Percentiles rank a stretch among this genome's conserved stretches.
phyloP scores from a whole-genome alignment of 2,888 invertebrate genomes.

The Adineta ricciae region DNA sequence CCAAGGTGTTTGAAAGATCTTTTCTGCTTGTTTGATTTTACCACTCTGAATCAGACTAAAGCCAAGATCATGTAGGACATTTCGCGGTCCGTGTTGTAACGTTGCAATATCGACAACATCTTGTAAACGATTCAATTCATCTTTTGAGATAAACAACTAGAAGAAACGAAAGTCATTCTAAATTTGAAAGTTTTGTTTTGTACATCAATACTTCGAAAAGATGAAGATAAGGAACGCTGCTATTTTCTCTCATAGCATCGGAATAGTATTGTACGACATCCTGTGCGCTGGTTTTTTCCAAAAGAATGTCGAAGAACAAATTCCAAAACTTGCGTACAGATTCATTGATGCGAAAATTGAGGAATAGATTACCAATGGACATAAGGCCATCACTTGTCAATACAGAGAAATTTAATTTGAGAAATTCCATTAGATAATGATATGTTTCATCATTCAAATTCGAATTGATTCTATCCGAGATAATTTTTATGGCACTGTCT shows the following conservation, averaged over 20 bases:
- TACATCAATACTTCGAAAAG: neutral
- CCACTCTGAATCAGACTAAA: neutral
- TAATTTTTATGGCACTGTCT: neutral
- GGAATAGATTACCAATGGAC: neutral
- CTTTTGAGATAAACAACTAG: neutral
- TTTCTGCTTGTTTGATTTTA: neutral
- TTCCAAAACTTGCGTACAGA: neutral
- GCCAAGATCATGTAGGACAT: constrained; percentile 7
- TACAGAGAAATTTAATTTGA: neutral
- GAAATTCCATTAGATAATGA: neutral
- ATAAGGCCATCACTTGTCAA: neutral
- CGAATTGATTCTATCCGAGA: neutral
- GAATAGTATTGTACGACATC: constrained; percentile 15
- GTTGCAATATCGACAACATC: constrained; percentile 1
- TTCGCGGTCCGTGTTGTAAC: neutral
- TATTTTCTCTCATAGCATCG: neutral
- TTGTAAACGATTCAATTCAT: neutral
- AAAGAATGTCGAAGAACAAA: neutral
- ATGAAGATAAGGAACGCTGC: neutral
- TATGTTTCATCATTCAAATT: neutral
- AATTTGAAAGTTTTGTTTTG: neutral
- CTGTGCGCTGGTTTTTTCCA: neutral
- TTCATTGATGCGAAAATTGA: neutral
- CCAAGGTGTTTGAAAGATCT: constrained; percentile 9
- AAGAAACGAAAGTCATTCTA: neutral